phyloP scores from a whole-genome alignment of 1,140 invertebrate genomes.

The Ladona fulva region DNA sequence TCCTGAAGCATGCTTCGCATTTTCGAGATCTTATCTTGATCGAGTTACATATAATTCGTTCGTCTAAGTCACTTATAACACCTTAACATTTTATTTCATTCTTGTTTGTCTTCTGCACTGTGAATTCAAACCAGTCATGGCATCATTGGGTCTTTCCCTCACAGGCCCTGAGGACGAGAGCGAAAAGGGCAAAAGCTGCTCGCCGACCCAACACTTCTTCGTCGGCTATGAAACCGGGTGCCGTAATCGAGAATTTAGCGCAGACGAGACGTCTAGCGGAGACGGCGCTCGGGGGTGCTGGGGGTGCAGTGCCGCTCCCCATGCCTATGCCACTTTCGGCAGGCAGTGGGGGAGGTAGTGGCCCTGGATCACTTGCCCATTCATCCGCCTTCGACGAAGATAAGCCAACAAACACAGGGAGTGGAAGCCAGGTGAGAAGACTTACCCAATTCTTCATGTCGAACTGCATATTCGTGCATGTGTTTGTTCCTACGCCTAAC shows the following conservation, averaged over 20 bases:
- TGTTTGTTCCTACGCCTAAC: background rate
- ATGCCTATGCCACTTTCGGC: slow-evolving; percentile 32
- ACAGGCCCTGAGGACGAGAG: slow-evolving; percentile 69
- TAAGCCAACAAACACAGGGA: slow-evolving; percentile 78
- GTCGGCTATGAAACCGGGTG: slow-evolving; percentile 61
- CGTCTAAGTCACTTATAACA: too few relatives aligned
- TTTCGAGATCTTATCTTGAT: too few relatives aligned
- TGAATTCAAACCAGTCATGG: too few relatives aligned
- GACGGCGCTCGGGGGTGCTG: slow-evolving; percentile 53
- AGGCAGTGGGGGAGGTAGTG: slow-evolving; percentile 25
- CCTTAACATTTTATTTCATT: too few relatives aligned
- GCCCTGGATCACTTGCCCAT: slow-evolving; percentile 38
- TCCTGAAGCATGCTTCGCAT: too few relatives aligned
- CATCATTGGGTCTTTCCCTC: too few relatives aligned
- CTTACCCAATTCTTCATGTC: too few relatives aligned
- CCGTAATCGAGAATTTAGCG: slow-evolving; percentile 81
- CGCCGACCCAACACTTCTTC: slow-evolving; percentile 55
- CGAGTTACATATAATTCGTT: too few relatives aligned
- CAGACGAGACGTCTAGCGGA: slow-evolving; percentile 70
- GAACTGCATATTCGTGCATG: background rate
- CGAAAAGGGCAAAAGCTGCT: slow-evolving; percentile 65
- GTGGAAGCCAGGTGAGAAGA: slow-evolving; percentile 47
- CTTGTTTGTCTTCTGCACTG: too few relatives aligned
- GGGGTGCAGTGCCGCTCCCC: slow-evolving; percentile 24
- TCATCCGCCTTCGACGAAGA: slow-evolving; percentile 49